Evolutionary conservation across 2,113 vertebrate genomes (phyloP).

Genomic region (Microtus richardsoni): DNA sequence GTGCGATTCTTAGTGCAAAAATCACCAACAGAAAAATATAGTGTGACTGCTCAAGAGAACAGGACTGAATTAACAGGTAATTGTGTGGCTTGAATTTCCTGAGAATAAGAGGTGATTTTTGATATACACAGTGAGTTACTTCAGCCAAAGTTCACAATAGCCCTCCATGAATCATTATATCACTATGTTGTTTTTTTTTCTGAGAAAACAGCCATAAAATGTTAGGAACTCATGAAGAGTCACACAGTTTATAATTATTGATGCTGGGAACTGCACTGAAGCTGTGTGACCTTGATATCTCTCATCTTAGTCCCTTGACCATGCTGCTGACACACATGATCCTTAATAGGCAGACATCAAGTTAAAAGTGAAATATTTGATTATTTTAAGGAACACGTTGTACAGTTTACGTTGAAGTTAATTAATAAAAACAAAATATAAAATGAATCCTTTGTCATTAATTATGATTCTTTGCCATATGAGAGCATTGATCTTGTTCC

Average conservation of each 20-base stretch:
- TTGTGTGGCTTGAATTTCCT: neutral
- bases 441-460: neutral
- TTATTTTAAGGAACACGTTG: neutral
- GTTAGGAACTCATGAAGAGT: neutral
- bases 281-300: neutral
- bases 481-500: neutral
- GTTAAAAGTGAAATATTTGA: neutral
- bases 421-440: neutral
- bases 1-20: conserved; percentile 42
- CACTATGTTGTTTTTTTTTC: neutral
- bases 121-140: neutral
- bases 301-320: neutral
- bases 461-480: neutral
- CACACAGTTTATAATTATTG: neutral
- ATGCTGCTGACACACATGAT: neutral
- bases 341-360: neutral
- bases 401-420: neutral
- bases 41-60: neutral
- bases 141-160: neutral
- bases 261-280: neutral
- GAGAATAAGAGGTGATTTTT: neutral
- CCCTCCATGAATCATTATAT: too few relatives aligned
- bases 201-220: neutral
- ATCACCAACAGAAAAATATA: neutral
- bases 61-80: conserved; percentile 41